A percentile compares a stretch with the other conserved stretches of the same genome.
Evolutionary conservation across 2,113 vertebrate genomes (phyloP).

Genomic region (Tachysurus fulvidraco): DNA sequence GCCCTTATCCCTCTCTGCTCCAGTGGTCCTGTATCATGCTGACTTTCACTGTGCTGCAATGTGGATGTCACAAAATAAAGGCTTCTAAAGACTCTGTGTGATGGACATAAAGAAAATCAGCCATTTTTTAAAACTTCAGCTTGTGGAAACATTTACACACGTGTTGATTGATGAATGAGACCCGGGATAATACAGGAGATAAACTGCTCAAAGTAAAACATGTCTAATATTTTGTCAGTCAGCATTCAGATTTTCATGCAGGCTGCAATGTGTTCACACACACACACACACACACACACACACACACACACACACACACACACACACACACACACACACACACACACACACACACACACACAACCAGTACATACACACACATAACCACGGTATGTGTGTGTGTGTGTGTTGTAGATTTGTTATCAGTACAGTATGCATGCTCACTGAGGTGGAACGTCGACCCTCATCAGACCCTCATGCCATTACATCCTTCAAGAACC

Average conservation of each 20-base stretch:
- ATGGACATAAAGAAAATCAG: background rate
- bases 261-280: background rate
- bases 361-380: background rate
- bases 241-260: background rate
- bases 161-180: background rate
- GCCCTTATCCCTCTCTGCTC: too few relatives aligned
- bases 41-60: too few relatives aligned
- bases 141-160: too few relatives aligned
- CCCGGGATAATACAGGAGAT: background rate
- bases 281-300: too few relatives aligned
- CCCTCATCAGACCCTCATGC: conserved; percentile 20
- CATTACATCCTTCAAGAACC: background rate
- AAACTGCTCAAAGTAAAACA: background rate
- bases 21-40: too few relatives aligned
- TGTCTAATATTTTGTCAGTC: background rate
- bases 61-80: too few relatives aligned
- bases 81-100: background rate
- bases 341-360: too few relatives aligned
- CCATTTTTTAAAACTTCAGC: background rate
- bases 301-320: too few relatives aligned
- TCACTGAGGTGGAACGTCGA: conserved; percentile 20
- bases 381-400: conserved; percentile 8
- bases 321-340: too few relatives aligned
- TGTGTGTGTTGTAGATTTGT: conserved; percentile 11
- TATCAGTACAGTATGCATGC: conserved; percentile 27